Evolutionary conservation across 2,888 invertebrate genomes (phyloP), one percentile per base, ranked within the genome.

Genomic region (Ectropis crepuscularia): DNA sequence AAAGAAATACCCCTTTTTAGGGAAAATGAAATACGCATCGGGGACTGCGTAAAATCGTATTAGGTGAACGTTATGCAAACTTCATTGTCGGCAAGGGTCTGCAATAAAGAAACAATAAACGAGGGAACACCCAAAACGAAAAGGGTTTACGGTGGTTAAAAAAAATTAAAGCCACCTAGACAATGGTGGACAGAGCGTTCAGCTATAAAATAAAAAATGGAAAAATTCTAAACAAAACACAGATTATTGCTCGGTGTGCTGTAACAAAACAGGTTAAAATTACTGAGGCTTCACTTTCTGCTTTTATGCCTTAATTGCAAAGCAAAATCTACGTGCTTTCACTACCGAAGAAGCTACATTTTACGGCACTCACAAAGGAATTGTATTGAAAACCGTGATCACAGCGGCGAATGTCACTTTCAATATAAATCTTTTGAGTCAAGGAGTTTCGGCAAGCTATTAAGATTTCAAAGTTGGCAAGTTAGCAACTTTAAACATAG

Each of bases 81-180:
- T 79, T 79, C 76, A 76, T 76, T 81, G 85, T 80, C 79, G 83
- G 84, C 81, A 76, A 83, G 81, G 79, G 80, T 77, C 78, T 73
- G 77, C 77, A 84, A 87, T 84, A 87, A 85, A 87, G 80, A 80
- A 84, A 84, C 82, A 86, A 86, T 86, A 85, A 85, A 82, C 76
- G 79, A 78, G 75, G 76, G 85, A 83, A 86, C 82, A 83, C 80
- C 87, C 86, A 57, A 61, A 65, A 60, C 64, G 80, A 82, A 85
- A 88, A 86, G 83, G 87, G 82, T 86, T 82, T 78, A 78, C 74
- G 75, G 75, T 73, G 74, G 72, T 79, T 77, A 77, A 86, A 82
- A 85, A 28, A 83, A 80, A 79, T 76, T 80, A 77, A 81, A 79
- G 76, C 71, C 75, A 78, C 82, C 78, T 81, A 85, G 81, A 89